These are phyloP conservation scores for Tillus elongatus DNA, from an alignment of 2,888 invertebrate genomes.

Conservation along the genomic window DNA sequence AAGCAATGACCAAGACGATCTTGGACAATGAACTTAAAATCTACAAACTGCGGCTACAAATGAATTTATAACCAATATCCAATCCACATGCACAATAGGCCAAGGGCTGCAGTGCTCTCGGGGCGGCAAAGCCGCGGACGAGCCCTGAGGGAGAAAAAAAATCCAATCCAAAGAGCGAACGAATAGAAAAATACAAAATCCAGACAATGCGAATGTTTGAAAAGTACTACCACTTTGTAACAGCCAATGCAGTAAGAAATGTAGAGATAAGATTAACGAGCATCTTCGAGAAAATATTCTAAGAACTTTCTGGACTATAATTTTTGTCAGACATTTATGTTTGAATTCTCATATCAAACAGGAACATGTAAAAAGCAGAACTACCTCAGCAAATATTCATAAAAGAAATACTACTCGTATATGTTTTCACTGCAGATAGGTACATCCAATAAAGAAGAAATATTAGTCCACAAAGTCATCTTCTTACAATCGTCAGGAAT, in stretches of 20 bases:
- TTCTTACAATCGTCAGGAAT: constrained; percentile 6
- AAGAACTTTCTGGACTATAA: background rate
- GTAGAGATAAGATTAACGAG: background rate
- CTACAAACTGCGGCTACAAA: too few species aligned
- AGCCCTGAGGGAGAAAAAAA: too few species aligned
- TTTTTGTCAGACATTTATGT: background rate
- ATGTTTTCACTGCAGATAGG: background rate
- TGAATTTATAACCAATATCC: too few species aligned
- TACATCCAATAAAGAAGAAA: background rate
- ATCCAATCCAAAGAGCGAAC: too few species aligned
- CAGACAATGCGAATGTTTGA: too few species aligned
- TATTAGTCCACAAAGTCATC: background rate
- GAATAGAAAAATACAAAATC: too few species aligned
- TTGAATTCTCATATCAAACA: constrained; percentile 3
- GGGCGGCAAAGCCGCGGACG: too few species aligned
- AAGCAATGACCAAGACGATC: too few species aligned
- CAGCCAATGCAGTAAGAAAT: background rate
- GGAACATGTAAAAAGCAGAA: background rate
- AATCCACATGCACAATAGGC: too few species aligned
- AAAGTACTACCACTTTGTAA: constrained; percentile 4
- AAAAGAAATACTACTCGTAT: background rate
- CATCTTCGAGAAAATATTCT: background rate
- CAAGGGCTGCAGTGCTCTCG: too few species aligned
- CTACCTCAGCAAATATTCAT: background rate
- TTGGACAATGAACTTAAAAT: too few species aligned